phyloP scores from a whole-genome alignment of 30 jellyfish, hydroid and myxozoan species.

The Hydractinia echinata region DNA sequence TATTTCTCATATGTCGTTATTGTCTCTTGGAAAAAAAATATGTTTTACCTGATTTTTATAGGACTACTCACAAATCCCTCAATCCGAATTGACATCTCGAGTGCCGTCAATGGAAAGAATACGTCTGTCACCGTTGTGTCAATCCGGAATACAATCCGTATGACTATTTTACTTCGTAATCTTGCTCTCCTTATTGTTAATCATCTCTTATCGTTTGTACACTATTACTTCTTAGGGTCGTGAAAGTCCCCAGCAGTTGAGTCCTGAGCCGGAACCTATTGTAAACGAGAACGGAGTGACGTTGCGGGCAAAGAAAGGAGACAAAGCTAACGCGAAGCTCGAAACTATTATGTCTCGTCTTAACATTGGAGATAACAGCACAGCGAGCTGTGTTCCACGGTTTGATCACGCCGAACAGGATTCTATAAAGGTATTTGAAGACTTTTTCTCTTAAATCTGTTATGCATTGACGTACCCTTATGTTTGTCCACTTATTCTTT shows the following conservation, averaged over 20 bases:
- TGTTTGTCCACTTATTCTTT: neutral
- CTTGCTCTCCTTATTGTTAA: neutral
- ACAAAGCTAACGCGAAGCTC: neutral
- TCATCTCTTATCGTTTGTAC: neutral
- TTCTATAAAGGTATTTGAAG: constrained; percentile 58
- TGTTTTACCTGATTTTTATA: neutral
- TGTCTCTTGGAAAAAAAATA: too few species aligned
- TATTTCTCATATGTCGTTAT: too few species aligned
- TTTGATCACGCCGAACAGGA: constrained; percentile 68
- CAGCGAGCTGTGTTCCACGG: constrained; percentile 42
- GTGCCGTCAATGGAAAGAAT: constrained; percentile 85
- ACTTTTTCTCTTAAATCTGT: neutral
- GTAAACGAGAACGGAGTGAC: constrained; percentile 15
- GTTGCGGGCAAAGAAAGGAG: constrained; percentile 24
- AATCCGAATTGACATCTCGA: constrained; percentile 77
- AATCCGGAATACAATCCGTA: constrained; percentile 43
- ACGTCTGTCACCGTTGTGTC: constrained; percentile 65
- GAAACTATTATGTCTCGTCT: constrained; percentile 13
- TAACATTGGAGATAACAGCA: constrained; percentile 17
- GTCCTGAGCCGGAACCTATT: neutral
- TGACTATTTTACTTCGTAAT: neutral
- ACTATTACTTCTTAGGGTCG: constrained; percentile 11
- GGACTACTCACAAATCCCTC: constrained; percentile 36
- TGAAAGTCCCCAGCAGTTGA: constrained; percentile 7
- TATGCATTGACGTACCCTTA: neutral